Percentiles rank a stretch among this genome's conserved stretches.
Evolutionary conservation across 2,797 vertebrate genomes (phyloP).

Genomic region (Micromesistius poutassou): DNA sequence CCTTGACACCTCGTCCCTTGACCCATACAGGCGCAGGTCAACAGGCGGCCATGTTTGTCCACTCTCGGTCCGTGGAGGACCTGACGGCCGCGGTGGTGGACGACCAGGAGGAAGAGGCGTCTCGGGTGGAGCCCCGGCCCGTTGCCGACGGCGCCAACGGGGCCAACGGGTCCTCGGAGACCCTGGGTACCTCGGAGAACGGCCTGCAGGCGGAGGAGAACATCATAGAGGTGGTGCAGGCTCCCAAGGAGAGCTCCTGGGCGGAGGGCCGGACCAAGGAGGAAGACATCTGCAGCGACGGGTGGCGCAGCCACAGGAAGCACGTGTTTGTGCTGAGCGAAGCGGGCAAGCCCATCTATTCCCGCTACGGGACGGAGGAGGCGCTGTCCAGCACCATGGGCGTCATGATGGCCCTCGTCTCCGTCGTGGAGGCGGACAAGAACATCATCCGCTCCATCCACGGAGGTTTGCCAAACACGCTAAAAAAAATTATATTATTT

Average conservation of each 20-base stretch:
- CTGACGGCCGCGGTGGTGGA: constrained; percentile 76
- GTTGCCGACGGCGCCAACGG: not conserved
- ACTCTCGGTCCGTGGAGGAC: constrained; percentile 91
- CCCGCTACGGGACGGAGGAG: constrained; percentile 93
- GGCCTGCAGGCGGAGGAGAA: constrained; percentile 61
- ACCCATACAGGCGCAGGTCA: constrained; percentile 84
- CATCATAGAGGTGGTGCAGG: constrained; percentile 58
- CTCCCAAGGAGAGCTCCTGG: constrained; percentile 50
- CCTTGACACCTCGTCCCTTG: not conserved
- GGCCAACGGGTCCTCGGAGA: not conserved
- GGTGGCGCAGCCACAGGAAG: constrained; percentile 89
- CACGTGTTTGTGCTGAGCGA: constrained; percentile 95
- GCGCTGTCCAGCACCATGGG: constrained; percentile 95
- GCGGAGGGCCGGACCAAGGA: constrained; percentile 73
- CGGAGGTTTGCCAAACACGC: constrained; percentile 78
- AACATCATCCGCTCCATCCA: constrained; percentile 95
- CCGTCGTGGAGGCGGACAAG: constrained; percentile 90
- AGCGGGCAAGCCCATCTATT: constrained; percentile 95
- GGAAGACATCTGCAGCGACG: constrained; percentile 82
- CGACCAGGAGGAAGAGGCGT: constrained; percentile 53
- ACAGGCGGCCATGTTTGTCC: constrained; percentile 89
- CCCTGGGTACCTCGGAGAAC: constrained; percentile 46
- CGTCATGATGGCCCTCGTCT: constrained; percentile 96
- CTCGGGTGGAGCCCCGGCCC: constrained; percentile 12
- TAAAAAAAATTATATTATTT: not conserved